Base-by-base conservation (phyloP, 2,888 invertebrate genomes). In the Tromatobia lineatoria region DNA sequence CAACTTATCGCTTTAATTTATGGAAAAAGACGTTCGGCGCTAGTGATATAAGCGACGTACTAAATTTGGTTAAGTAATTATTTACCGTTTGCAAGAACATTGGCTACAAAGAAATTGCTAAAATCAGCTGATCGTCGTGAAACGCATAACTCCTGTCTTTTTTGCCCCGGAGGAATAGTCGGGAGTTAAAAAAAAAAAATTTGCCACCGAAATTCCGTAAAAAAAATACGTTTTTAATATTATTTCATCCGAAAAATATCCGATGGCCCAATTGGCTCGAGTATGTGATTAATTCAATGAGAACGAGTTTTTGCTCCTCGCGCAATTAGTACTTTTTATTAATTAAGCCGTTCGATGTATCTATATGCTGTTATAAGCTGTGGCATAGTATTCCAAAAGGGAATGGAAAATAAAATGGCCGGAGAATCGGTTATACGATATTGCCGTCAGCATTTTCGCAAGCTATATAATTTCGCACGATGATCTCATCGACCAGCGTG, bases 401-500 rank as follows among this genome's bases (percentile, higher is more conserved):
- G 47, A 18, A 70, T 47, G 45, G 66, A 77, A 69, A 54, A 64
- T 57, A 73, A 66, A 76, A 47, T n/a, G 66, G 25, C 34, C 50
- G 50, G 66, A 45, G 34, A 25, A 83, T 79, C 74, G 54, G 75
- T 29, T 38, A 69, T 69, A 38, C 61, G 83, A 73, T 77, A 80
- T 25, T 59, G 50, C 11, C 73, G 80, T 80, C 83, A 83, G 83
- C 80, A 42, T 7, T 80, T 80, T 73, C 25, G 25, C 15, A 61
- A 71, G 23, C 50, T 20, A 52, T 80, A 73, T 64, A 69, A 73
- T 61, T 83, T 67, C 11, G 59, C 66, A 10, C 34, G 64, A 78
- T 84, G 81, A 84, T 59, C 42, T 81, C 81, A 84, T 71, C 75
- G 75, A 78, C 34, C 52, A 50, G 71, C 50, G 20, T 4, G 69